Conservation (phyloP, 2,797 vertebrate genomes). For the Masticophis lateralis region DNA sequence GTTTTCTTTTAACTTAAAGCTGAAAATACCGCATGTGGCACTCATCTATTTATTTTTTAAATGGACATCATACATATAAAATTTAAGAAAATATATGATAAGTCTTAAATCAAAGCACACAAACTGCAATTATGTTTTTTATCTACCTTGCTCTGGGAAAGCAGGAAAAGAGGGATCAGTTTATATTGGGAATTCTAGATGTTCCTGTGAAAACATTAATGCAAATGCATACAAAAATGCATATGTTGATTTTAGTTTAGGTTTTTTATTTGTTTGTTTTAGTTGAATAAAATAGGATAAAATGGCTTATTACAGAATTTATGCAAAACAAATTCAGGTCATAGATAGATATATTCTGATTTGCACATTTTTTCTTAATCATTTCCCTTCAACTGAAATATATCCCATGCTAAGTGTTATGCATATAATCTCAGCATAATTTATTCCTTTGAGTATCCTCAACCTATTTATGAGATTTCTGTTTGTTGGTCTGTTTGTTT, state of each 20-base stretch:
- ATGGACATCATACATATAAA: not conserved
- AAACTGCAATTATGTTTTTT: not conserved
- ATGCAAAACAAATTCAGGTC: not conserved
- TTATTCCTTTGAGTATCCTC: not conserved
- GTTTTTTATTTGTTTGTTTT: not conserved
- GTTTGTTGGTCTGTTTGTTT: not conserved
- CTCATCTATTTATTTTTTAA: not conserved
- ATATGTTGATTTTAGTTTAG: not conserved
- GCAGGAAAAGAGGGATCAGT: not conserved
- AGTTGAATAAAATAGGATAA: not conserved
- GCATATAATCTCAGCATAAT: not conserved
- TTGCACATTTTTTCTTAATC: not conserved
- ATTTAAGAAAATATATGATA: not conserved
- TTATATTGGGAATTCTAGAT: not conserved
- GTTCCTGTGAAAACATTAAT: not conserved
- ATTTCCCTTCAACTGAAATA: not conserved
- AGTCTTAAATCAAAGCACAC: not conserved
- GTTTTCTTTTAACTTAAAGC: not conserved
- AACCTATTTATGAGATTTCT: not conserved
- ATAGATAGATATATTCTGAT: not conserved
- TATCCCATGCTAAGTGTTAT: not conserved
- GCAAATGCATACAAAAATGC: not conserved
- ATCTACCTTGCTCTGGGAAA: not conserved
- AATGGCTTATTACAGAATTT: not conserved
- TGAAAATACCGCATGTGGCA: not conserved